Conservation (phyloP, 2,888 invertebrate species). For the Nesidiocoris tenuis region DNA sequence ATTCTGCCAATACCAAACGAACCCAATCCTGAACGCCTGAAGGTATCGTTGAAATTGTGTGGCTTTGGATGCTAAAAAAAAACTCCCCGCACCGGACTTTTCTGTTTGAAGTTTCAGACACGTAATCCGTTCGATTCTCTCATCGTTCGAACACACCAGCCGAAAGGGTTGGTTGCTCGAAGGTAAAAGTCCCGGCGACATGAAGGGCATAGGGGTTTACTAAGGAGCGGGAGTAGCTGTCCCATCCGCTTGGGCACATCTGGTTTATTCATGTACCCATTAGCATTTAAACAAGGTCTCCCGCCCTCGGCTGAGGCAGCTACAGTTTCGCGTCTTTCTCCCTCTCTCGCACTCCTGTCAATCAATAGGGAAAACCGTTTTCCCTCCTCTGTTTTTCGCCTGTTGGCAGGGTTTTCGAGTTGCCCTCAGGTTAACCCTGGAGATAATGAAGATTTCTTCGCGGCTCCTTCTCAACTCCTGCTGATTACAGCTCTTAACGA, state of each 20-base stretch:
- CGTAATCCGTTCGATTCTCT: conserved; percentile 8
- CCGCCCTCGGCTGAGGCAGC: not conserved
- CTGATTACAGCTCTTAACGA: conserved; percentile 22
- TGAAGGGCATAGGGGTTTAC: conserved; percentile 7
- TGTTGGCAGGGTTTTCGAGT: not conserved
- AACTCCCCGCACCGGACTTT: too few relatives aligned
- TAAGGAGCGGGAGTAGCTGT: not conserved
- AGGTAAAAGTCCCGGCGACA: conserved; percentile 19
- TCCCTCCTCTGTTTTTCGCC: not conserved
- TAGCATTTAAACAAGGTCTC: conserved; percentile 43
- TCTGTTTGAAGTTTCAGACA: conserved; percentile 1
- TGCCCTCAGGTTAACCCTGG: conserved; percentile 25
- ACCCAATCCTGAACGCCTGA: too few relatives aligned
- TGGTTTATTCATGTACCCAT: conserved; percentile 43
- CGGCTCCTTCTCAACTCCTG: conserved; percentile 1
- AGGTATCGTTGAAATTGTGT: too few relatives aligned
- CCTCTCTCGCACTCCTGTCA: conserved; percentile 28
- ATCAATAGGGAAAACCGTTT: conserved; percentile 31
- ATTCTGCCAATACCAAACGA: too few relatives aligned
- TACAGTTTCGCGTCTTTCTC: not conserved
- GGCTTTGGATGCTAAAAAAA: too few relatives aligned
- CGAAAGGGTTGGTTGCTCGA: not conserved
- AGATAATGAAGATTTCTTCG: conserved; percentile 37
- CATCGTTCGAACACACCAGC: not conserved
- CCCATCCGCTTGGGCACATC: conserved; percentile 31